Percentiles rank a stretch among this genome's conserved stretches.
Evolutionary conservation across 2,888 invertebrate genomes (phyloP).

Genomic region (Nymphalis polychloros): DNA sequence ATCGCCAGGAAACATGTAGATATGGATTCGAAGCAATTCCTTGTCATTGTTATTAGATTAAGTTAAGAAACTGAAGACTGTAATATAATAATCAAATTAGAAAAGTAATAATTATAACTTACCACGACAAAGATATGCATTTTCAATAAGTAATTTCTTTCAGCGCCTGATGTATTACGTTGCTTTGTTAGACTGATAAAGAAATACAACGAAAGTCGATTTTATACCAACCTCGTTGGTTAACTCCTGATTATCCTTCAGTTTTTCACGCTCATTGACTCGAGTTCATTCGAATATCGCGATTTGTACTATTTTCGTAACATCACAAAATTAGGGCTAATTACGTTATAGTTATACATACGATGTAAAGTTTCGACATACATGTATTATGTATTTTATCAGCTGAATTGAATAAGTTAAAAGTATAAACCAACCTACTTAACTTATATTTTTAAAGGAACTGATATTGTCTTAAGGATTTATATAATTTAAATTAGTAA

Average conservation of each 20-base stretch:
- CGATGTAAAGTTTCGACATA: not conserved
- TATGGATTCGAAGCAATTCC: too few species aligned
- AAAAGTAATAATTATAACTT: slow-evolving; percentile 43
- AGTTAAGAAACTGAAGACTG: too few species aligned
- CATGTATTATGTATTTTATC: not conserved
- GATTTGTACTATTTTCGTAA: slow-evolving; percentile 59
- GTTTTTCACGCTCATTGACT: slow-evolving; percentile 69
- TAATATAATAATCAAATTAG: too few species aligned
- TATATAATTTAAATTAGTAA: too few species aligned
- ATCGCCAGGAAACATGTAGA: too few species aligned
- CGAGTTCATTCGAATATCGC: slow-evolving; percentile 61
- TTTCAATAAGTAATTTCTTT: slow-evolving; percentile 39
- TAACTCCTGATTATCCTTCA: slow-evolving; percentile 62
- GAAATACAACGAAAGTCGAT: slow-evolving; percentile 42
- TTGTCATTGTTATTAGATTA: too few species aligned
- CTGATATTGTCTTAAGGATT: too few species aligned
- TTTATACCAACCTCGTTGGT: slow-evolving; percentile 65
- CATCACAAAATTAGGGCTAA: slow-evolving; percentile 33
- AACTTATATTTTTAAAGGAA: too few species aligned
- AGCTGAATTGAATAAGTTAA: not conserved
- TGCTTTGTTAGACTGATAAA: slow-evolving; percentile 30
- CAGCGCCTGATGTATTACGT: slow-evolving; percentile 31
- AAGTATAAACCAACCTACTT: too few species aligned
- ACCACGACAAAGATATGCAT: slow-evolving; percentile 69
- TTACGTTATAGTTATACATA: slow-evolving; percentile 17